Evolutionary conservation across 2,797 vertebrate genomes (phyloP).

Genomic region (Enteromius anoplus): DNA sequence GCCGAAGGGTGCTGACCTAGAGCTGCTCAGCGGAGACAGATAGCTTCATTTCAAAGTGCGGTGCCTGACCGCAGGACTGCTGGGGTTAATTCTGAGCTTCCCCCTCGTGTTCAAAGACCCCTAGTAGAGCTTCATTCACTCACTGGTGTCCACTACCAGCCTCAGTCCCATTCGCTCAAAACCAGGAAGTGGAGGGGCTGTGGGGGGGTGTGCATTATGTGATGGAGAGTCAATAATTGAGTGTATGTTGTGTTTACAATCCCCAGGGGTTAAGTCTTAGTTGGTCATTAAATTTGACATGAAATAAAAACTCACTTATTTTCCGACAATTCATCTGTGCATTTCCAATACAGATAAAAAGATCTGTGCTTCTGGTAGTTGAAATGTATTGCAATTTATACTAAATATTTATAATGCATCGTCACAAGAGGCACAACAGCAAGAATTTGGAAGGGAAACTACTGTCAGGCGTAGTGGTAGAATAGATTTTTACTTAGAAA

Average conservation of each 20-base stretch:
- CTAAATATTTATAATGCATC: too few relatives aligned
- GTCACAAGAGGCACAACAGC: neutral
- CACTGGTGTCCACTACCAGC: conserved; percentile 8
- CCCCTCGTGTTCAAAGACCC: conserved; percentile 45
- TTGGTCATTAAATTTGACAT: neutral
- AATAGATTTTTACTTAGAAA: neutral
- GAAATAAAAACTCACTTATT: neutral
- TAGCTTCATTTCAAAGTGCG: conserved; percentile 53
- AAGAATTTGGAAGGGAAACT: neutral
- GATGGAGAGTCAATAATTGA: neutral
- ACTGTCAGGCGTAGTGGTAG: neutral
- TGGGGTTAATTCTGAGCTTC: conserved; percentile 43
- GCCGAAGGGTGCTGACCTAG: conserved; percentile 43
- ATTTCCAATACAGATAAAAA: neutral
- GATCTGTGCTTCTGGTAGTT: neutral
- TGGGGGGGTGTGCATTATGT: neutral
- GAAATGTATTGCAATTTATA: neutral
- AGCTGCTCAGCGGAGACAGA: conserved; percentile 38
- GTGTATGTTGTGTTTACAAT: conserved; percentile 7
- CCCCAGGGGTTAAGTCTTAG: neutral
- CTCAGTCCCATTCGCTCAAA: neutral
- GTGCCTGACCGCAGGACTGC: conserved; percentile 33
- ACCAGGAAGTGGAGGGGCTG: conserved; percentile 20
- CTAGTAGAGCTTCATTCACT: conserved; percentile 29
- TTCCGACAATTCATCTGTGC: neutral